phyloP scores from a whole-genome alignment of 2,888 invertebrate species.

The Agrypnus murinus region DNA sequence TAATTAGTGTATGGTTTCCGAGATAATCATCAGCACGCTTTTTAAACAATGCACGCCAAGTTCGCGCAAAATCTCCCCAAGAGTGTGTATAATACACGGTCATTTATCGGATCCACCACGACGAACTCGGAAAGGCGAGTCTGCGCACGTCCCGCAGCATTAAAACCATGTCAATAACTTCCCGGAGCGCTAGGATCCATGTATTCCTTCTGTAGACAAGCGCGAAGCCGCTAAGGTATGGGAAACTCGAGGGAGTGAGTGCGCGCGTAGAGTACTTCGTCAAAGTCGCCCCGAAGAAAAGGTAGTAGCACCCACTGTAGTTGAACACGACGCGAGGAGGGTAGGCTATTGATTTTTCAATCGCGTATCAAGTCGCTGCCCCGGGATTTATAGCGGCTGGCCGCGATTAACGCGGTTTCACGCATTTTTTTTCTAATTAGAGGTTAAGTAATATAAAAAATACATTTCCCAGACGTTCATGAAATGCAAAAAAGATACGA shows the following conservation, averaged over 20 bases:
- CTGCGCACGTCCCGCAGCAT: constrained; percentile 14
- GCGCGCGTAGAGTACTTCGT: constrained; percentile 26
- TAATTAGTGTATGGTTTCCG: too few species aligned
- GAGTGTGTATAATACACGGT: neutral
- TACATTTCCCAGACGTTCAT: neutral
- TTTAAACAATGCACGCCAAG: constrained; percentile 1
- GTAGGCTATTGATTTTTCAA: constrained; percentile 55
- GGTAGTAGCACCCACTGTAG: constrained; percentile 17
- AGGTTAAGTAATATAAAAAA: neutral
- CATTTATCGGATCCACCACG: constrained; percentile 4
- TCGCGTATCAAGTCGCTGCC: constrained; percentile 50
- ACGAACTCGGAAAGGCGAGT: constrained; percentile 9
- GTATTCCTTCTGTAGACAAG: constrained; percentile 24
- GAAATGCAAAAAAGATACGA: neutral
- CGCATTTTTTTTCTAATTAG: neutral
- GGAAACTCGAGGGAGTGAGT: constrained; percentile 25
- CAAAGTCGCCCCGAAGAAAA: constrained; percentile 34
- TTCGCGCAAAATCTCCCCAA: constrained; percentile 17
- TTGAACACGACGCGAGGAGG: constrained; percentile 30
- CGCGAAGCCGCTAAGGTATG: constrained; percentile 31
- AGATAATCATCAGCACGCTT: too few species aligned
- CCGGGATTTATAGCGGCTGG: constrained; percentile 53
- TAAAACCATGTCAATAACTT: constrained; percentile 36
- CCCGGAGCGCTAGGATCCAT: constrained; percentile 28
- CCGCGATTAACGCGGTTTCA: constrained; percentile 25